phyloP scores from a whole-genome alignment of 2,888 invertebrate species.

The Callinectes sapidus region DNA sequence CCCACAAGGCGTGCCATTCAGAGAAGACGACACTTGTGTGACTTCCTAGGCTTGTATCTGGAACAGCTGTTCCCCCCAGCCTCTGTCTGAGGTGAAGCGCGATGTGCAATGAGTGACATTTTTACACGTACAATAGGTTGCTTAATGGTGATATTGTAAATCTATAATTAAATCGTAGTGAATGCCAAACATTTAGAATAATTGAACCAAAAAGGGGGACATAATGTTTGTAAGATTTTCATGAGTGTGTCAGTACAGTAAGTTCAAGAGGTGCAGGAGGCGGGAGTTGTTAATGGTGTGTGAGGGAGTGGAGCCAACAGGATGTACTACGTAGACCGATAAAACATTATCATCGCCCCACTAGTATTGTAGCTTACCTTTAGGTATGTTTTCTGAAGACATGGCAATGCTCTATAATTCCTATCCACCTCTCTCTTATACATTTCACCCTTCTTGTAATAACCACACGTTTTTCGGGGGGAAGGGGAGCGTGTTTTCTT shows the following conservation, averaged over 20 bases:
- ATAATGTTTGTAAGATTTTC: background rate
- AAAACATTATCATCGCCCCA: background rate
- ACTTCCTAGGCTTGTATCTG: background rate
- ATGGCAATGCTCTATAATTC: background rate
- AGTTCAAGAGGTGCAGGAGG: background rate
- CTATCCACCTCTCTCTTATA: background rate
- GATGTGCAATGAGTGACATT: background rate
- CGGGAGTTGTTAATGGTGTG: background rate
- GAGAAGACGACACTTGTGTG: slow-evolving; percentile 7
- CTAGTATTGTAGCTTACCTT: background rate
- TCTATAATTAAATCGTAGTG: background rate
- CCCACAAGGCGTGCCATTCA: background rate
- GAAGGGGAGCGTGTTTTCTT: too few species aligned
- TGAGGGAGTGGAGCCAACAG: slow-evolving; percentile 6
- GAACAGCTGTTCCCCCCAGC: background rate
- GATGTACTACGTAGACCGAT: background rate
- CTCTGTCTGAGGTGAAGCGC: background rate
- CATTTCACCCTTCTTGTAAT: background rate
- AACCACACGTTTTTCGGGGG: background rate
- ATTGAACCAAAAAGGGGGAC: background rate
- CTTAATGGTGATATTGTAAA: background rate
- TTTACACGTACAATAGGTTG: background rate
- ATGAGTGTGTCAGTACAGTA: background rate
- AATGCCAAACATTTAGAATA: background rate
- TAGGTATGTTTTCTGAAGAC: background rate